These are phyloP conservation scores for Poeciliopsis infans DNA, from an alignment of 2,797 vertebrate genomes.

Conservation along the genomic window DNA sequence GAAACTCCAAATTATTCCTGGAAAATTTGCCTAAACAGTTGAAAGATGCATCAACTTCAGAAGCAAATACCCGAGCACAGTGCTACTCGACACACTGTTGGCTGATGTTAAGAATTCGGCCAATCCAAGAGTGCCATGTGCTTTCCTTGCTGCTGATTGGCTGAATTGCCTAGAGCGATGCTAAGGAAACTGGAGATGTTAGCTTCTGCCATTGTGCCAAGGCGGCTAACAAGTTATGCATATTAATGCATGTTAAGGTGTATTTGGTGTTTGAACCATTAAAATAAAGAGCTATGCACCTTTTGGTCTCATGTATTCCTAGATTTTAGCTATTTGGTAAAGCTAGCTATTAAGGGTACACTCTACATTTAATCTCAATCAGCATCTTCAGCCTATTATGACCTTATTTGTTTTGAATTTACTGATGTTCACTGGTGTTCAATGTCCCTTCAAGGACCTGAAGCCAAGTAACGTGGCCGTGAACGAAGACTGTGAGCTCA, in stretches of 20 bases:
- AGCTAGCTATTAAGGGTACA: too few species aligned
- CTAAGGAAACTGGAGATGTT: neutral
- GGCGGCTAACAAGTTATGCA: neutral
- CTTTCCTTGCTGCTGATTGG: neutral
- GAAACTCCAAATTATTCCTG: too few species aligned
- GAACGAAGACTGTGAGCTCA: slow-evolving; percentile 97
- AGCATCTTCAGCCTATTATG: neutral
- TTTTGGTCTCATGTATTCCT: neutral
- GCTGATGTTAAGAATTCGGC: neutral
- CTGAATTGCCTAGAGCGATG: neutral
- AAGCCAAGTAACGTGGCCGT: slow-evolving; percentile 98
- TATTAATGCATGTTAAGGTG: neutral
- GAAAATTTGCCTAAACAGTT: too few species aligned
- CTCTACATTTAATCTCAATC: neutral
- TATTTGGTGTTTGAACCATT: neutral
- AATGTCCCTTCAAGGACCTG: slow-evolving; percentile 84
- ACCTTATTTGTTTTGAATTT: neutral
- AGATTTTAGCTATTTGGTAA: neutral
- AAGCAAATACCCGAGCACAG: too few species aligned
- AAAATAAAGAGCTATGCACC: neutral
- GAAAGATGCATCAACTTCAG: too few species aligned
- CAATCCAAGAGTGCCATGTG: neutral
- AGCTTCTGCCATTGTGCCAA: neutral
- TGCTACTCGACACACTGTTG: too few species aligned
- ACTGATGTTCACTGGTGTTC: neutral